Percentiles rank a stretch among this genome's conserved stretches.
Evolutionary conservation across 2,113 vertebrate genomes (phyloP).

Genomic region (Lasiurus cinereus): DNA sequence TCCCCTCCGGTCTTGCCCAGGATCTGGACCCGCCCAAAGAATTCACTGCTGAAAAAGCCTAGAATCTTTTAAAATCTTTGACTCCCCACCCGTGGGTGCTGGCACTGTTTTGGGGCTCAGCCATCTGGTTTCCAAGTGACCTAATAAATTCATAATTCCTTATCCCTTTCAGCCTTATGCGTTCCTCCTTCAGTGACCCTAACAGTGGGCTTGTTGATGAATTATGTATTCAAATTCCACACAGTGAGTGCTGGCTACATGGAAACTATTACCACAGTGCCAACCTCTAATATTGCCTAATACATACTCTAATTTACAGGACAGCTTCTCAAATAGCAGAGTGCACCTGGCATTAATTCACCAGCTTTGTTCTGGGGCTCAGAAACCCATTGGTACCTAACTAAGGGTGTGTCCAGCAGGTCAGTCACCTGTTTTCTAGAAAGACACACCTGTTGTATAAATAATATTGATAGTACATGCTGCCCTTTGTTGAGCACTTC

Average conservation of each 20-base stretch:
- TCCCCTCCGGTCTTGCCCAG: too few species aligned
- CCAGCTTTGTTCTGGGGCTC: background rate
- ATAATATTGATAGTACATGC: background rate
- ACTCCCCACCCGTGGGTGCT: too few species aligned
- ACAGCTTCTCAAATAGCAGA: background rate
- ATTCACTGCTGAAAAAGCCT: too few species aligned
- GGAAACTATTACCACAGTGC: background rate
- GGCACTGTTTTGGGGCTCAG: too few species aligned
- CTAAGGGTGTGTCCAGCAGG: background rate
- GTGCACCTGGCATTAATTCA: fast-evolving
- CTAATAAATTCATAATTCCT: too few species aligned
- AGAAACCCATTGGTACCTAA: background rate
- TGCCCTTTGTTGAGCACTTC: background rate
- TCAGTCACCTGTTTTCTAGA: background rate
- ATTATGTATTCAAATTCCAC: background rate
- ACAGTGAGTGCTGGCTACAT: fast-evolving
- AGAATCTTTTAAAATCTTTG: too few species aligned
- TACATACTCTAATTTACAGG: background rate
- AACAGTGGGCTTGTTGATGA: too few species aligned
- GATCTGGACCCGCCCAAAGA: too few species aligned
- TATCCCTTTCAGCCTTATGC: too few species aligned
- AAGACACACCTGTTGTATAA: background rate
- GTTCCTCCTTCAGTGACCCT: too few species aligned
- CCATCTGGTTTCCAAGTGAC: too few species aligned
- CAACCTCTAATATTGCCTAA: background rate